Conservation (phyloP, 2,797 vertebrate species). For the Lepus oiostolus region DNA sequence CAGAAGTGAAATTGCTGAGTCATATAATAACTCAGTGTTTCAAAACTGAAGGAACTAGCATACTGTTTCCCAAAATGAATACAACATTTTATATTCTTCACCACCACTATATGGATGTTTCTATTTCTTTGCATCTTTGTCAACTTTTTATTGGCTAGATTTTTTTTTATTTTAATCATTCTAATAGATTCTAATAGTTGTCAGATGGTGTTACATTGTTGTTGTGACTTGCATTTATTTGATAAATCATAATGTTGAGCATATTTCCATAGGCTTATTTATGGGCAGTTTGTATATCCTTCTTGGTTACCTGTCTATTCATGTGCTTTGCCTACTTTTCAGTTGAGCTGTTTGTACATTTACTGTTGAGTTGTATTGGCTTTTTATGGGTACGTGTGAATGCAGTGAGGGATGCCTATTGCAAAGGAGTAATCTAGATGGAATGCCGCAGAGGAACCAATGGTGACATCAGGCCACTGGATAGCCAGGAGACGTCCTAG, state of each 20-base stretch:
- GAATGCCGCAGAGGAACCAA: neutral
- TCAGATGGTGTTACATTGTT: neutral
- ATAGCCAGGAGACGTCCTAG: neutral
- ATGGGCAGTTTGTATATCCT: neutral
- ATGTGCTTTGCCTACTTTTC: neutral
- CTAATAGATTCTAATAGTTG: neutral
- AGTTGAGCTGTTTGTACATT: neutral
- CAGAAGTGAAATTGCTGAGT: neutral
- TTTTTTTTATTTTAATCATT: neutral
- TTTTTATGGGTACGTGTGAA: neutral
- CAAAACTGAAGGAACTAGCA: neutral
- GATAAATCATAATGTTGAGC: neutral
- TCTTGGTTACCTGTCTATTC: neutral
- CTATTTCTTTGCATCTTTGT: neutral
- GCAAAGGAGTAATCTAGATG: neutral
- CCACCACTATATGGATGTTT: neutral
- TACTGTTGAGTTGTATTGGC: neutral
- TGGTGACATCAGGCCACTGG: neutral
- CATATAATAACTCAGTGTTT: neutral
- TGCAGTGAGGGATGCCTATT: neutral
- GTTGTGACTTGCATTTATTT: neutral
- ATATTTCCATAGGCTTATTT: neutral
- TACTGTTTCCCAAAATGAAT: neutral
- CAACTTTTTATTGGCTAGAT: neutral
- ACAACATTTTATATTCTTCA: neutral